Base-by-base conservation (phyloP, 2,797 vertebrate species). In the Aselliscus stoliczkanus region DNA sequence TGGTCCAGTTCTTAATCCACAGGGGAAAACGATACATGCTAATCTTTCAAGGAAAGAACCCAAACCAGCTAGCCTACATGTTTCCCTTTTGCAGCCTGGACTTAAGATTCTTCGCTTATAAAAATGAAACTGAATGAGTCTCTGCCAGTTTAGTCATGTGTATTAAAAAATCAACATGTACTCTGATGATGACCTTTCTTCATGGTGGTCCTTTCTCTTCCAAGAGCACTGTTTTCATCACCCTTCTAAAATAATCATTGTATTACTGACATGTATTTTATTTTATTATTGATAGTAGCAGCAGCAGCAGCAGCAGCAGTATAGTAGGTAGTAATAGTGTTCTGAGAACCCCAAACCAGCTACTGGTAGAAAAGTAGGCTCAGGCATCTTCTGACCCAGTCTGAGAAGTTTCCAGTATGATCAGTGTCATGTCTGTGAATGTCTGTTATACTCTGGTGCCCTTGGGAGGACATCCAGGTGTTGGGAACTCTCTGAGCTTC, bases 1-100 rank as follows among this genome's bases (percentile, higher is more conserved):
- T 31, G 70, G 37, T 94, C n/a, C 91, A 81, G 58, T 80, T 95
- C 83, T 93, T 89, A 52, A 60, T 77, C 88, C 77, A 67, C 37
- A 83, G 44, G 58, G 37, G 34, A 73, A 86, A 69, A 81, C 50
- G 29, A 3, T 29, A 20, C 44, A 11, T 84, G 65, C 60, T 54
- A 64, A 42, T 56, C 27, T 88, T 84, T 83, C 31, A 58, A 54
- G 52, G 25, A 42, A 69, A 85, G 34, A 75, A 20, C n/a, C 17
- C 37, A 12, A 52, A 76, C 39, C n/a, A 11, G 20, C 39, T 62
- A 3, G 8, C 21, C 3, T 34, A 0, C 4, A 9, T 37, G 44
- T n/a, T 91, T 80, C 13, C 17, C 11, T 37, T 69, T 2, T 29
- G 12, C 37, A 73, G 39, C 37, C 67, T 91, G 50, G 56, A 58